Evolutionary conservation across 2,113 vertebrate genomes (phyloP).

Genomic region (Speoplatyrhinus poulsoni): DNA sequence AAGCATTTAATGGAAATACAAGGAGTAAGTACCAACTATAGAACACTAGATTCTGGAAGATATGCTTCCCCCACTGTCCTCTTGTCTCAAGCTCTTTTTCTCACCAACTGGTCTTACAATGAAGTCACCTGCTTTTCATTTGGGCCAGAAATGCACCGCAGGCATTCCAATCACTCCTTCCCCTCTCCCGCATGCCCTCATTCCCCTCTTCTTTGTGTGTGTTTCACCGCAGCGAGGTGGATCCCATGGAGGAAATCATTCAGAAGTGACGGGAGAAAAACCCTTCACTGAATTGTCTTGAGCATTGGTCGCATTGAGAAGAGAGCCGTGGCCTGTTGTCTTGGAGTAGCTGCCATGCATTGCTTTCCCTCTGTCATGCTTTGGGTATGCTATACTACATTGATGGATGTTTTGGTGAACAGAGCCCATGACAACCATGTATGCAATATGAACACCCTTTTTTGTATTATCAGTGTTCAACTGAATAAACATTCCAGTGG

Average conservation of each 20-base stretch:
- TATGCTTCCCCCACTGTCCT: slow-evolving; percentile 46
- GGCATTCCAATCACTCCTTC: slow-evolving; percentile 64
- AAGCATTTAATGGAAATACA: slow-evolving; percentile 2
- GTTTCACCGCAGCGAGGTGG: slow-evolving; percentile 67
- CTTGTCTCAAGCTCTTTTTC: neutral
- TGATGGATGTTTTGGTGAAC: neutral
- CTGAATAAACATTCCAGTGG: neutral
- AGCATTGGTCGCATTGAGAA: slow-evolving; percentile 30
- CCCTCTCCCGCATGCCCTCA: slow-evolving; percentile 23
- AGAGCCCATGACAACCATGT: neutral
- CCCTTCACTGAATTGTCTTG: slow-evolving; percentile 24
- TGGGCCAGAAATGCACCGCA: slow-evolving; percentile 65
- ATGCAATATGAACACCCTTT: neutral
- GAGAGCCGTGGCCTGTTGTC: slow-evolving; percentile 12
- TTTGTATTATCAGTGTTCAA: neutral
- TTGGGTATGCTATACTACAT: too few species aligned
- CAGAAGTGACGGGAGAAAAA: slow-evolving; percentile 52
- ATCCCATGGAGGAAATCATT: slow-evolving; percentile 74
- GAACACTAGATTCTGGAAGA: slow-evolving; percentile 21
- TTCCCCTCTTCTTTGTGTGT: slow-evolving; percentile 43
- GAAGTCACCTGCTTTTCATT: slow-evolving; percentile 82
- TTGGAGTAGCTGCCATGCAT: neutral
- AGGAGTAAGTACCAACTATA: slow-evolving; percentile 42
- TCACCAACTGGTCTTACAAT: slow-evolving; percentile 49
- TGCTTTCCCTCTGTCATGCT: too few species aligned